Percentiles rank a stretch among this genome's conserved stretches.
These are phyloP conservation scores for Exocentrus adspersus DNA, from an alignment of 2,888 invertebrate species.

Conservation along the genomic window DNA sequence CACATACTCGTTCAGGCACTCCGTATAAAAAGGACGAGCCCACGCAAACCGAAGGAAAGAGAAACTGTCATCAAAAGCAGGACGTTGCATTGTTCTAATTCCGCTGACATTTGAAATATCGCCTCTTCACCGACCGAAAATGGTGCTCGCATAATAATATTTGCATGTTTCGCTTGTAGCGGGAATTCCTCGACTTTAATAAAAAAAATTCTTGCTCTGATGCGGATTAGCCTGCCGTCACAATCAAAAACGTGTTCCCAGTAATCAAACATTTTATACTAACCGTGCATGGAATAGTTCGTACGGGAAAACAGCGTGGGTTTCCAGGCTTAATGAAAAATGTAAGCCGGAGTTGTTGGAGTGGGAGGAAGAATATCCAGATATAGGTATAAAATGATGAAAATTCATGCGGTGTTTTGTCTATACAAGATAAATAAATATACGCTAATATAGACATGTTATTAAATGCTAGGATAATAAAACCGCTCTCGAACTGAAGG, in stretches of 20 bases:
- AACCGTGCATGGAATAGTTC: neutral
- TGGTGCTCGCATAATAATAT: conserved; percentile 32
- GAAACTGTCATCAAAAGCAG: conserved; percentile 41
- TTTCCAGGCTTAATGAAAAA: neutral
- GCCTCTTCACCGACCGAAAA: conserved; percentile 41
- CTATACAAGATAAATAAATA: too few species aligned
- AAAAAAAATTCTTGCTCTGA: conserved; percentile 1
- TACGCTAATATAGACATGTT: too few species aligned
- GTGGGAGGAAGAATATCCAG: too few species aligned
- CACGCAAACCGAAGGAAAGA: conserved; percentile 29
- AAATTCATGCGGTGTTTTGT: too few species aligned
- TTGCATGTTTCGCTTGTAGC: conserved; percentile 19
- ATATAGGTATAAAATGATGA: too few species aligned
- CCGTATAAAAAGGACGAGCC: neutral
- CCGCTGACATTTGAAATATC: conserved; percentile 38
- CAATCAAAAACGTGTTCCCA: neutral
- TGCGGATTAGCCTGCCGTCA: neutral
- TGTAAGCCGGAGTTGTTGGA: too few species aligned
- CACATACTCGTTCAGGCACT: neutral
- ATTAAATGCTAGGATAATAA: too few species aligned
- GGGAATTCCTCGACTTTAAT: neutral
- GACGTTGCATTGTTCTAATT: conserved; percentile 40
- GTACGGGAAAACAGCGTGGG: neutral
- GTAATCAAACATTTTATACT: neutral
- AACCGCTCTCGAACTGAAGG: neutral